Evolutionary conservation across 2,888 invertebrate species (phyloP), one percentile per base, ranked within the genome.

Genomic region (Anthophora plumipes): DNA sequence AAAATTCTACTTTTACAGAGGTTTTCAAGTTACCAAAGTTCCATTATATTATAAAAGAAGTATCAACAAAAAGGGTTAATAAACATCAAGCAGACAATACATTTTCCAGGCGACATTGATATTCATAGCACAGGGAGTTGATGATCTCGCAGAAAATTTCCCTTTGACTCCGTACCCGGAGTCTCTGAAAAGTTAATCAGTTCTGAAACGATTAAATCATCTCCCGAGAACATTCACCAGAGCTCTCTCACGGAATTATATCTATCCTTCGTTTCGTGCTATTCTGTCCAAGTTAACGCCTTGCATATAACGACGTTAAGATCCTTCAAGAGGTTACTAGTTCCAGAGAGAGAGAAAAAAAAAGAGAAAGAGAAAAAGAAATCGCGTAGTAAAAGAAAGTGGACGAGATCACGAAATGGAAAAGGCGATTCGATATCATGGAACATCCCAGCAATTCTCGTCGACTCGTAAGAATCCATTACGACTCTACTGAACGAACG

Each of bases 161-260:
- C 14, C 70, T 70, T 60, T 52, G 50, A 25, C 12, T 50, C 5
- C 48, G 37, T 5, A 31, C 31, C 31, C 3, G 17, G 3, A 41
- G 41, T 25, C 37, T 41, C 50, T 41, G 50, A 50, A 60, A 52
- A 60, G 50, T 60, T 50, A 60, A 41, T 25, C 60, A 70, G 9
- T n/a, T 60, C 22, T 25, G 20, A 41, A 43, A 54, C 63, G 71
- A 71, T 54, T 54, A 54, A 71, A 71, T 64, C 54, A 61, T 61
- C 63, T 1, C 3, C 31, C 3, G 43, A 39, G n/a, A n/a, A 14
- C 31, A 12, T 67, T 31, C 41, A 12, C 20, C n/a, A 6, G 25
- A 41, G 3, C 22, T 50, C n/a, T 6, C 9, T 20, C 52, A 4
- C 14, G 14, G 4, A 61, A 41, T 4, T 50, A 22, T 17, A 14